Evolutionary conservation across 2,113 vertebrate species (phyloP), one percentile per base, ranked within the genome.

Genomic region (Lepidothrix coronata): DNA sequence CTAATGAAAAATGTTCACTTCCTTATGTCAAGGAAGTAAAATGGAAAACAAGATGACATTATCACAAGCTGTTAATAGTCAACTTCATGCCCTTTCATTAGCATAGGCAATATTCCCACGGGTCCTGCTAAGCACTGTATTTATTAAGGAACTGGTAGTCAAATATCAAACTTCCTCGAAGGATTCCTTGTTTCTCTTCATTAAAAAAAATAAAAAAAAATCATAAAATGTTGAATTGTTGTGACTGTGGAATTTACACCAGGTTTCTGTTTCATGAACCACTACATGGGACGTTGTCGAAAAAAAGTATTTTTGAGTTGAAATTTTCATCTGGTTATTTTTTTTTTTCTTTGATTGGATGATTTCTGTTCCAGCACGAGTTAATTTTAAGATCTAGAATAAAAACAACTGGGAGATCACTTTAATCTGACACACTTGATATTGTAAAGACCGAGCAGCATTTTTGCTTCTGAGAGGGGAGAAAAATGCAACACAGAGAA

Each of bases 11-110:
- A 93, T 75, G 79, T 39, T 76, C 46, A 14, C 70, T 96, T 89
- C 89, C 76, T 91, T 73, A 58, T 92, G 74, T 48, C n/a, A 37
- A 91, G 80, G 63, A 93, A 92, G 66, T 83, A 24, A 76, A 80
- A 80, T 24, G 59, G 89, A 92, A 86, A 92, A 31, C 30, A 91
- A 87, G 73, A 78, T 85, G 51, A 74, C 52, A 74, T 87, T 85
- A 88, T 85, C 84, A 93, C 85, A 91, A 80, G 59, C 82, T 85
- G 76, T 87, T 95, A 94, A 95, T 54, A 70, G 89, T 21, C 46
- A 92, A 19, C 63, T 83, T 67, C 0, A 0, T 62, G 74, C 48
- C 59, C 65, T 92, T 67, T 84, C 83, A 18, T 52, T n/a, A 75
- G 30, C 85, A 78, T 2, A 55, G 65, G 71, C 28, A 67, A 12